Base-by-base conservation (phyloP, 2,888 invertebrate genomes). In the Ennomos erosarius region DNA sequence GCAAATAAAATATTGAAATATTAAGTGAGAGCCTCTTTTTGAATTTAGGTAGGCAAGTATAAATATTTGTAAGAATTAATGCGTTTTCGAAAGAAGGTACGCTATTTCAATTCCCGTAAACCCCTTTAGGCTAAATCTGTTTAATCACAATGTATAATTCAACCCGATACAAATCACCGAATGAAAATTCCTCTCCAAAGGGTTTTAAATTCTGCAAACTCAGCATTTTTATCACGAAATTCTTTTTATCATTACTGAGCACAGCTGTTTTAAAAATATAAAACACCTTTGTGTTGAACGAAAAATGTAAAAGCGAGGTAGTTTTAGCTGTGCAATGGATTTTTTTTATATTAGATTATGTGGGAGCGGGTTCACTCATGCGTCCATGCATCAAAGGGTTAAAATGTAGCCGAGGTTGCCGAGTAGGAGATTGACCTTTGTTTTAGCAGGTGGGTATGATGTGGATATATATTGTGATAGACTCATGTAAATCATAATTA, bases 341-440 rank as follows among this genome's bases (percentile, higher is more conserved):
- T 54, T 44, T 56, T 60, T 26, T 26, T 3, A 26, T 6, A 26
- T 26, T 26, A 26, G 26, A 26, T 26, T 26, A 26, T 6, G 26
- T 26, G 26, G 6, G 26, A 26, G 26, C 26, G 26, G 26, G 26
- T 26, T 26, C 26, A 26, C 26, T 26, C 26, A 26, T 26, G 26
- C 26, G 26, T 26, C 26, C 26, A 26, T 26, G 26, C 26, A 26
- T 26, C 26, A 34, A 40, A n/a, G 43, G 48, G 36, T 47, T n/a
- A 43, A 42, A 43, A 48, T 36, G 37, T 12, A 8, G 49, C 10
- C 33, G 33, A 35, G 11, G 26, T 37, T 12, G 26, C 10, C 16
- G 16, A 16, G 38, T 48, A 13, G 45, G 45, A 16, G 42, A 13
- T 10, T 36, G 46, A 54, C 53, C 53, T 59, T 49, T 40, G 36